phyloP scores from a whole-genome alignment of 2,113 vertebrate species.

The Carassius gibelio region DNA sequence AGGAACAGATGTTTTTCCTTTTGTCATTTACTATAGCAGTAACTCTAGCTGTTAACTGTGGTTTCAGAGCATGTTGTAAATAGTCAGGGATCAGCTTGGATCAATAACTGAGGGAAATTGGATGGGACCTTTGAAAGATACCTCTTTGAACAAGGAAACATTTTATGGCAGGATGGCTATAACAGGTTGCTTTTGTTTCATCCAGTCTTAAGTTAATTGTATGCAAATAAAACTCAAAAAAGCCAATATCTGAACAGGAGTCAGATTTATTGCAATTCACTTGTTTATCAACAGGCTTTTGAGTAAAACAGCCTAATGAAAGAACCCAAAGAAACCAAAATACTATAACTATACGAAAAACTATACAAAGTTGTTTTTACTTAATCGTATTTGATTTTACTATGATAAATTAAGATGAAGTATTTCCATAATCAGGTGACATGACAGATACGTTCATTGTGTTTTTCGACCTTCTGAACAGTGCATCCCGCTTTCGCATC shows the following conservation, averaged over 20 bases:
- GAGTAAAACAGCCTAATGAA: background rate
- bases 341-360: background rate
- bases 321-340: background rate
- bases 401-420: background rate
- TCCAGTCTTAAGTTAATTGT: background rate
- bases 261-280: background rate
- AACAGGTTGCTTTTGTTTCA: conserved; percentile 25
- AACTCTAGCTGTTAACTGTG: conserved; percentile 48
- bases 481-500: conserved; percentile 22
- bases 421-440: background rate
- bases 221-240: background rate
- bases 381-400: background rate
- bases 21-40: conserved; percentile 29
- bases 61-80: conserved; percentile 50
- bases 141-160: conserved; percentile 30
- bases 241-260: background rate
- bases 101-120: conserved; percentile 54
- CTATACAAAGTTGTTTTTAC: background rate
- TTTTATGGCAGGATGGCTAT: conserved; percentile 18
- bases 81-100: conserved; percentile 50
- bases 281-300: background rate
- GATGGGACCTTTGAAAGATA: conserved; percentile 41
- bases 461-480: conserved; percentile 15
- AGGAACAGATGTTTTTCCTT: conserved; percentile 5
- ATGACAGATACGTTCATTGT: background rate